These are phyloP conservation scores for Pogonocherus hispidulus DNA, from an alignment of 2,888 invertebrate genomes.

Conservation along the genomic window DNA sequence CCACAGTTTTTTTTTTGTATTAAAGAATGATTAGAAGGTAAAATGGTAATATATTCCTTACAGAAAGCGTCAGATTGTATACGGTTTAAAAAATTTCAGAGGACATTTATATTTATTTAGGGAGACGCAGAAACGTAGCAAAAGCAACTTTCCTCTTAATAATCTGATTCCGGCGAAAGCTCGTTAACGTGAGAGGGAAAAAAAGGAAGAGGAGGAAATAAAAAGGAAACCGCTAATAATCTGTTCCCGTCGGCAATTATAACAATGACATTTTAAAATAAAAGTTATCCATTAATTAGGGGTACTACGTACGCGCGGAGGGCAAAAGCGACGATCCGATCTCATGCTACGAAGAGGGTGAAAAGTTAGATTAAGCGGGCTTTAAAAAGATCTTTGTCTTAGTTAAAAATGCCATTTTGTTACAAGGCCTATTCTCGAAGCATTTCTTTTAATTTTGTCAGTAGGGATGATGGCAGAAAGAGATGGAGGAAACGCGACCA, in stretches of 20 bases:
- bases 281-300: conserved; percentile 27
- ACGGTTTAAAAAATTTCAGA: too few species aligned
- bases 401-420: conserved; percentile 41
- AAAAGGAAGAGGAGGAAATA: not conserved
- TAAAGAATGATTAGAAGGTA: too few species aligned
- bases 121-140: not conserved
- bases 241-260: conserved; percentile 24
- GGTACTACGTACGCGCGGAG: not conserved
- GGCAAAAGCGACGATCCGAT: conserved; percentile 41
- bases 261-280: conserved; percentile 28
- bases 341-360: conserved; percentile 47
- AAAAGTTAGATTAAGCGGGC: conserved; percentile 50
- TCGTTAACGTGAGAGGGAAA: not conserved
- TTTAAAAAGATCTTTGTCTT: conserved; percentile 48
- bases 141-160: conserved; percentile 4
- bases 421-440: conserved; percentile 43
- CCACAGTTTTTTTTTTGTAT: too few species aligned
- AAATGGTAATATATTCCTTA: too few species aligned
- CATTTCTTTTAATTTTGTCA: conserved; percentile 46
- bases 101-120: not conserved
- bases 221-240: conserved; percentile 21
- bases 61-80: too few species aligned
- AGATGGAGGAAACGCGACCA: not conserved
- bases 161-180: not conserved
- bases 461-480: conserved; percentile 34